A percentile compares a stretch with the other conserved stretches of the same genome.
phyloP scores from a whole-genome alignment of 1,140 invertebrate species.

The Stegodyphus mimosarum region DNA sequence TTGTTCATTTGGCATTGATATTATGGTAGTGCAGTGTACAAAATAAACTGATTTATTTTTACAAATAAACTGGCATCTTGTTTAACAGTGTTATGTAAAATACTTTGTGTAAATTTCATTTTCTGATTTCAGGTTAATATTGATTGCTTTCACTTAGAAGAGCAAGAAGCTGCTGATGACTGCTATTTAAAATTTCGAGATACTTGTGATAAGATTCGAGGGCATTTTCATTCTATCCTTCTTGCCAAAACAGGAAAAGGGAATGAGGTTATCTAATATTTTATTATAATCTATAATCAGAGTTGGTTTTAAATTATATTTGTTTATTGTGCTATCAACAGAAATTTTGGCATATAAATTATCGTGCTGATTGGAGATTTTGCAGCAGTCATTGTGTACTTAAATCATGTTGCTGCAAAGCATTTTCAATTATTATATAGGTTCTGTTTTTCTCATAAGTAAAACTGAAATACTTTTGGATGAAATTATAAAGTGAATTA shows the following conservation, averaged over 20 bases:
- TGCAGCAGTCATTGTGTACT: no score
- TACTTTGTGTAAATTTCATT: background rate
- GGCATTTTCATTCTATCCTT: slow-evolving; percentile 75
- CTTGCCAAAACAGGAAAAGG: slow-evolving; percentile 73
- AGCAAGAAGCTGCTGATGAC: slow-evolving; percentile 77
- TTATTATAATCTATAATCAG: background rate
- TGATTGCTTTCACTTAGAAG: slow-evolving; percentile 71
- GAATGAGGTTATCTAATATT: slow-evolving; percentile 58
- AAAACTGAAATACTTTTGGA: no score
- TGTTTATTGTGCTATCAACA: no score
- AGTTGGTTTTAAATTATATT: no score
- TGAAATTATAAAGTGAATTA: no score
- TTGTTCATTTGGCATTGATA: no score
- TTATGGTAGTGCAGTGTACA: no score
- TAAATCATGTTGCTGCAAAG: no score
- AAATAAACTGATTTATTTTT: background rate
- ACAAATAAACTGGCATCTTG: background rate
- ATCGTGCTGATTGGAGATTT: no score
- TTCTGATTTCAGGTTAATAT: slow-evolving; percentile 26
- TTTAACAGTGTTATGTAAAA: background rate
- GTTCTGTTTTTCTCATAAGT: no score
- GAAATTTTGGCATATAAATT: no score
- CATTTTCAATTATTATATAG: no score
- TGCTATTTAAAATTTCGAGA: slow-evolving; percentile 78
- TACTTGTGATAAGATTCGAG: slow-evolving; percentile 76